Conservation (phyloP, 2,113 vertebrate species). For the Toxotes chatareus region DNA sequence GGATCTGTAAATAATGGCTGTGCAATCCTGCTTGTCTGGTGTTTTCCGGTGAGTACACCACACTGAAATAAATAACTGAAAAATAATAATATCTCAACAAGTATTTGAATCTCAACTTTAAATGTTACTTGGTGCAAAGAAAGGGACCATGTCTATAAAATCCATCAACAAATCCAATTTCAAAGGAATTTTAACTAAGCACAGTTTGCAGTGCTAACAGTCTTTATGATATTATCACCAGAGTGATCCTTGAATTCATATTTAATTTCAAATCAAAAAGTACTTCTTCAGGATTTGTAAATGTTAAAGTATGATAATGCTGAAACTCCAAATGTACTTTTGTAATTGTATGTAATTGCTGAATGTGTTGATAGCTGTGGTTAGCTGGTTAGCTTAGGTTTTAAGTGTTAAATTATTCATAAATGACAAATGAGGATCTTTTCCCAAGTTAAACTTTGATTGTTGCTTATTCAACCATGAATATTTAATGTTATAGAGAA, state of each 20-base stretch:
- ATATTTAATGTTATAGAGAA: background rate
- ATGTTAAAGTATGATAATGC: background rate
- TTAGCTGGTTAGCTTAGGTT: background rate
- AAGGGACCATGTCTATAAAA: background rate
- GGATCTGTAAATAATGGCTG: conserved; percentile 32
- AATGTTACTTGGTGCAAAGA: background rate
- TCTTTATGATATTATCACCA: background rate
- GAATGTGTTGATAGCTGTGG: background rate
- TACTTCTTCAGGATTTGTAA: background rate
- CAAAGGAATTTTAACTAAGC: background rate
- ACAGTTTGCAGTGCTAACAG: background rate
- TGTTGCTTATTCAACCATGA: background rate
- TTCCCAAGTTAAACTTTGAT: background rate
- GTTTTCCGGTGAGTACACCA: background rate
- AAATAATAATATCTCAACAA: background rate
- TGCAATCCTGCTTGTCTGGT: conserved; percentile 17
- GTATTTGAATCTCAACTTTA: background rate
- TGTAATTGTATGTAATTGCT: no score
- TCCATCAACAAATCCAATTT: background rate
- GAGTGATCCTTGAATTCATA: background rate
- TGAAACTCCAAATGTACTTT: background rate
- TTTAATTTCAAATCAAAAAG: background rate
- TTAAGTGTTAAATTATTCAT: background rate
- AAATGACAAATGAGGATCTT: background rate
- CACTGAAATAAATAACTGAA: background rate